Percentiles rank a stretch among this genome's conserved stretches.
phyloP scores from a whole-genome alignment of 2,888 invertebrate species.

The Leptothorax acervorum region DNA sequence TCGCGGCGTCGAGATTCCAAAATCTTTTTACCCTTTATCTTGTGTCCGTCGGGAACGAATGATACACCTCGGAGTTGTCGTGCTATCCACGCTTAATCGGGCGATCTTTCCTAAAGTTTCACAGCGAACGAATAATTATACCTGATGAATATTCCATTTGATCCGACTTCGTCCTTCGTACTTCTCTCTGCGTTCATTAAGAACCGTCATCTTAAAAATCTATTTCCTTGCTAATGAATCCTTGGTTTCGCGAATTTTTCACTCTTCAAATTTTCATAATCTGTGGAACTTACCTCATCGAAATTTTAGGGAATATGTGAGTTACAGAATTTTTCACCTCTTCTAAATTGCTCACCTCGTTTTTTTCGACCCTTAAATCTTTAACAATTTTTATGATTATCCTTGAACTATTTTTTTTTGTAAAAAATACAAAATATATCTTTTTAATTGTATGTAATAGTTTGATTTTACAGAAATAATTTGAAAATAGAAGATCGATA shows the following conservation, averaged over 20 bases:
- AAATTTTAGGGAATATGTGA: neutral
- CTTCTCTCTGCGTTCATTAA: constrained; percentile 25
- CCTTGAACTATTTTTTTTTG: neutral
- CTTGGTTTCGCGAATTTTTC: constrained; percentile 23
- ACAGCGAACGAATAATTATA: constrained; percentile 37
- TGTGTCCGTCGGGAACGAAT: constrained; percentile 1
- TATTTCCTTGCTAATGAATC: constrained; percentile 46
- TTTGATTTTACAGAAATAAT: neutral
- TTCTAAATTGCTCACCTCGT: neutral
- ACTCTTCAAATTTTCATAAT: constrained; percentile 28
- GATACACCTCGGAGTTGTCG: constrained; percentile 22
- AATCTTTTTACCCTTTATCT: neutral
- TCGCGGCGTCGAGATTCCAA: neutral
- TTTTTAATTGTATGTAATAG: too few relatives aligned
- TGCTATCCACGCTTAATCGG: constrained; percentile 41
- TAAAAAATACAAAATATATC: neutral
- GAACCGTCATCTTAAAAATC: constrained; percentile 19
- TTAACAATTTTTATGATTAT: neutral
- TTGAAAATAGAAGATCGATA: neutral
- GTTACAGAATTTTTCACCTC: neutral
- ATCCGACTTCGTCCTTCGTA: constrained; percentile 28
- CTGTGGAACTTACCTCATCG: neutral
- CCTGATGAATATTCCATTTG: constrained; percentile 50
- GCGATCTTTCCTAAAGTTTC: constrained; percentile 40
- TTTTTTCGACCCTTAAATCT: neutral